Evolutionary conservation across 2,113 vertebrate genomes (phyloP).

Genomic region (Oryzias curvinotus): DNA sequence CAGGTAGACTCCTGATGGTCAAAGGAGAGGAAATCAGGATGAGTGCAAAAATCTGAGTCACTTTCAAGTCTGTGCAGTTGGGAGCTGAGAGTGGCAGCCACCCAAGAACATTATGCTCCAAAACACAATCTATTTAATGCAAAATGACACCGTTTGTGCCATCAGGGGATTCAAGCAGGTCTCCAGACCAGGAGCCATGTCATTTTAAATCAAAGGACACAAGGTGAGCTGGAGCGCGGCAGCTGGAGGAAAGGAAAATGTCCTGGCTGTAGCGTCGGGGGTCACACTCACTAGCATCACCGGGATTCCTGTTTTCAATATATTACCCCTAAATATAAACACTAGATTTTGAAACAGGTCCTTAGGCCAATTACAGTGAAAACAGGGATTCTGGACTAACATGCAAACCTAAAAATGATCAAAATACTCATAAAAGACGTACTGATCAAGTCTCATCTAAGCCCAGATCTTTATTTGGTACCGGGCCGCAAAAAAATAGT

Average conservation of each 20-base stretch:
- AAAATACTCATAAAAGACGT: no score
- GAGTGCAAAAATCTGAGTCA: not conserved
- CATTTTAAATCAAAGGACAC: slow-evolving; percentile 58
- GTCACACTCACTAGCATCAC: not conserved
- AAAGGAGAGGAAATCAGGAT: not conserved
- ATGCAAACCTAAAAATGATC: no score
- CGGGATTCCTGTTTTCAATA: slow-evolving; percentile 6
- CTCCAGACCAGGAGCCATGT: slow-evolving; percentile 55
- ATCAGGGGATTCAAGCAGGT: slow-evolving; percentile 60
- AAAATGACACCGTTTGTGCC: slow-evolving; percentile 56
- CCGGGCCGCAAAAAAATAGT: no score
- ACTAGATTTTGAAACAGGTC: not conserved
- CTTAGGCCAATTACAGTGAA: not conserved
- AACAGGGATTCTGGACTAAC: not conserved
- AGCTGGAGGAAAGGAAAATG: slow-evolving; percentile 34
- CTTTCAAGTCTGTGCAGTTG: not conserved
- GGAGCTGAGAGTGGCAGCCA: slow-evolving; percentile 33
- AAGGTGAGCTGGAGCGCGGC: slow-evolving; percentile 48
- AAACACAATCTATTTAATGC: slow-evolving; percentile 66
- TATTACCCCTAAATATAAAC: not conserved
- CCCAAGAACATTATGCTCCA: slow-evolving; percentile 66
- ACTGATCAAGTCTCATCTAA: no score
- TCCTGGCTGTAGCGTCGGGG: not conserved
- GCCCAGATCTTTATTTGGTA: no score
- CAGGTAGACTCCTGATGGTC: not conserved